Base-by-base conservation (phyloP, 64 coral and sea anemone species). In the Montipora capricornis region DNA sequence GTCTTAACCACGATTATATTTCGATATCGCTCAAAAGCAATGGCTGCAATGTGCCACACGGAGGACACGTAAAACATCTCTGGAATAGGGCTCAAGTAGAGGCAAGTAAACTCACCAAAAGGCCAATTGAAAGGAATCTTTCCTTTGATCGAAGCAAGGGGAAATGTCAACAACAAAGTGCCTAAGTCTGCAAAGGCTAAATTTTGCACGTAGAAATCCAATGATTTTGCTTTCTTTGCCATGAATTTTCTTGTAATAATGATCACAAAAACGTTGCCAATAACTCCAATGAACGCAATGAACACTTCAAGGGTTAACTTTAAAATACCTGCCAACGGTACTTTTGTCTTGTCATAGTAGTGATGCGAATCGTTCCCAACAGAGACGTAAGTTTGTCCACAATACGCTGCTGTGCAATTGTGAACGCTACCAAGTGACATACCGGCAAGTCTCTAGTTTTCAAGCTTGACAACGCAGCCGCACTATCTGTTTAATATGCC, bases 171-270 rank as follows among this genome's bases (percentile, higher is more conserved):
- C 8, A 93, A 19, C 9, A 93, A 44, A 17, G 76, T 17, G 29
- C 91, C 91, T 4, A 93, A 47, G 60, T 93, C 82, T 19, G 91
- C 91, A 51, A 93, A 26, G 6, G 91, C 82, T 76, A 93, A 93
- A 50, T 68, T 93, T 6, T 76, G 73, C 29, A 93, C 57, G 44
- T 93, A 87, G 6, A 93, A 77, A 26, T 93, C 87, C 44, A 52
- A 26, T 46, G 69, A n/a, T 66, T 74, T 71, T 79, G 60, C 79
- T 74, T 68, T 79, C 11, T 66, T 75, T 1, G 22, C 51, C 66
- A 59, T 51, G 49, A 24, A 44, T 20, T 87, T 66, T 20, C 87
- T 74, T 11, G 20, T 52, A 37, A 37, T 37, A 37, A 37, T 37
- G 55, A 46, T 44, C 24, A 93, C 91, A 7, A 46, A 62, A 8